Base-by-base conservation (phyloP, 2,888 invertebrate genomes). In the Griposia aprilina region DNA sequence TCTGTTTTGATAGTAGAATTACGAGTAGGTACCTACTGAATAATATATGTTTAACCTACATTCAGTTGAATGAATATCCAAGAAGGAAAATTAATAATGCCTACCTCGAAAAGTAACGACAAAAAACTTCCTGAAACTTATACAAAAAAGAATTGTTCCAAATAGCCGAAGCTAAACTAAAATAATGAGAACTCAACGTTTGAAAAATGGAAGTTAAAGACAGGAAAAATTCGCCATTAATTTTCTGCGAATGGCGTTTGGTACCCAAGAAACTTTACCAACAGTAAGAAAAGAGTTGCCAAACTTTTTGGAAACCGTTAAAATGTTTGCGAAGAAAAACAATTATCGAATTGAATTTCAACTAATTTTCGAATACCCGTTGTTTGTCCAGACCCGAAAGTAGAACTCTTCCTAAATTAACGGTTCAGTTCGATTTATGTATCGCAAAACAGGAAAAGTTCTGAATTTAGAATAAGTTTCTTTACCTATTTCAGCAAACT, bases 171-270 rank as follows among this genome's bases (percentile, higher is more conserved):
- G 81, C 81, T 60, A 72, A 84, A 82, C 82, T 81, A 83, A 86
- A 83, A 83, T 87, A 89, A 87, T 85, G 85, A 84, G 90, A 89
- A 86, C 88, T 86, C 86, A 83, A 87, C 90, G 86, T 90, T 91
- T 91, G 91, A 93, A 90, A 92, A 93, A 92, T 92, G 90, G 91
- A 84, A 82, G 86, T 82, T 72, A 89, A 86, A 80, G 65, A 82
- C 80, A 78, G 89, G 89, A 91, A 92, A 91, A 89, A 84, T 91
- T 89, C 76, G 79, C 92, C 94, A 95, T 95, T 94, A 94, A 95
- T 95, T 95, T 92, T 92, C 94, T 95, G 95, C 89, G 89, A 94
- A 93, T 92, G 95, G 93, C 95, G 90, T 93, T 93, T 91, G 91
- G 91, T 91, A 90, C 90, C 76, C 41, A 73, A 76, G 85, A 81